Conservation (phyloP, 2,797 vertebrate species). For the Sphenopsis melanotis region DNA sequence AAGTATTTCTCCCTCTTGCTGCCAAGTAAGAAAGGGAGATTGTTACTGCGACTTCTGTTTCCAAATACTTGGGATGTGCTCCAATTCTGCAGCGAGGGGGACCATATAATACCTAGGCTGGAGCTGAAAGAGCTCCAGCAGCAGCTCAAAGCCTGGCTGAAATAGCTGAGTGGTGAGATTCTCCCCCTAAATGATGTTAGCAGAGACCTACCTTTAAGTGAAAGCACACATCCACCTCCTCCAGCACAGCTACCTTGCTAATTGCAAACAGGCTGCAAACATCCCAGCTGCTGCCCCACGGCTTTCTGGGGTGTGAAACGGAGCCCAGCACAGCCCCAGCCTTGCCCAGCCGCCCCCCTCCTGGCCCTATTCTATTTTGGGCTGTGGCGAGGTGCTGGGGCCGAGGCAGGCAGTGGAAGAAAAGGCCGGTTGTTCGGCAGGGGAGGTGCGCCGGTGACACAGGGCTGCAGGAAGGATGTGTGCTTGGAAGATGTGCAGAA, state of each 20-base stretch:
- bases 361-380: background rate
- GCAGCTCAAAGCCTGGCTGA: background rate
- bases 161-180: background rate
- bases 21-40: conserved; percentile 53
- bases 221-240: background rate
- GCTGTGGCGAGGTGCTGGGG: background rate
- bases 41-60: conserved; percentile 50
- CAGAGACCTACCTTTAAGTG: background rate
- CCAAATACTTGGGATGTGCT: conserved; percentile 45
- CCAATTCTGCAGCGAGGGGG: background rate
- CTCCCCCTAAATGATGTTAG: background rate
- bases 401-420: background rate
- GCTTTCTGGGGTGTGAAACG: background rate
- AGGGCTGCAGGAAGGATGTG: background rate
- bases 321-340: background rate
- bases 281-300: background rate
- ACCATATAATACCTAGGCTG: background rate
- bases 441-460: background rate
- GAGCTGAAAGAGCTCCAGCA: background rate
- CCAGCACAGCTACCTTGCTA: background rate
- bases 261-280: background rate
- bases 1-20: conserved; percentile 36
- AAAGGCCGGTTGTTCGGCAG: conserved; percentile 17
- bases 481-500: conserved; percentile 39
- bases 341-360: background rate